Evolutionary conservation across 2,797 vertebrate species (phyloP).

Genomic region (Apogon talboti): DNA sequence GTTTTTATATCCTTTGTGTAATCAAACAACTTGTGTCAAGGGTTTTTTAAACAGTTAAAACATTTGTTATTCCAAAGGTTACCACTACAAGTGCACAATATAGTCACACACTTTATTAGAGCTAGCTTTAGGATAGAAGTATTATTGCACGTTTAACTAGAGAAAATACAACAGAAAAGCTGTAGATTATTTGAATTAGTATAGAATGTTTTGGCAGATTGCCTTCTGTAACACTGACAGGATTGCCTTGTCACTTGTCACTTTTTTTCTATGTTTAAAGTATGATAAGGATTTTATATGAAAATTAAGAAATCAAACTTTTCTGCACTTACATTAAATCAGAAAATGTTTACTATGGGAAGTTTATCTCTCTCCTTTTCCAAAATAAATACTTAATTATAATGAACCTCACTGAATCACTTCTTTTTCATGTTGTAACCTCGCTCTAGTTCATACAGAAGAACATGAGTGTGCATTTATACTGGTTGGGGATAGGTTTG

Average conservation of each 20-base stretch:
- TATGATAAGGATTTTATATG: constrained; percentile 84
- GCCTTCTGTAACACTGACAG: constrained; percentile 85
- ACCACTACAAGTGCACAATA: constrained; percentile 85
- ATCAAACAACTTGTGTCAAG: constrained; percentile 70
- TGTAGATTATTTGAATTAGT: constrained; percentile 83
- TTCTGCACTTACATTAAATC: constrained; percentile 82
- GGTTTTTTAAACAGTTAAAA: constrained; percentile 68
- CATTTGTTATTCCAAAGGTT: constrained; percentile 85
- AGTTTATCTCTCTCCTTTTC: constrained; percentile 84
- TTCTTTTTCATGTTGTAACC: constrained; percentile 21
- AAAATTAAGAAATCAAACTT: constrained; percentile 74
- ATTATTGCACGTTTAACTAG: constrained; percentile 85
- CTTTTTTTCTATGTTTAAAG: constrained; percentile 85
- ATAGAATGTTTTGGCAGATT: constrained; percentile 84
- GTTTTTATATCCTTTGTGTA: constrained; percentile 77
- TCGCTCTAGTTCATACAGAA: too few species aligned
- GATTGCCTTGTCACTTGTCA: constrained; percentile 83
- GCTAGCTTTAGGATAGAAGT: constrained; percentile 81
- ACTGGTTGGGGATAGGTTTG: constrained; percentile 28
- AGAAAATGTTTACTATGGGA: constrained; percentile 84
- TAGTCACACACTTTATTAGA: constrained; percentile 83
- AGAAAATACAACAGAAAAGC: constrained; percentile 74
- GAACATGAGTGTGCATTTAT: background rate
- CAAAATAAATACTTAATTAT: constrained; percentile 85
- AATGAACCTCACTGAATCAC: constrained; percentile 49